These are phyloP conservation scores for Eristalinus aeneus DNA, from an alignment of 2,888 invertebrate species.

Conservation along the genomic window DNA sequence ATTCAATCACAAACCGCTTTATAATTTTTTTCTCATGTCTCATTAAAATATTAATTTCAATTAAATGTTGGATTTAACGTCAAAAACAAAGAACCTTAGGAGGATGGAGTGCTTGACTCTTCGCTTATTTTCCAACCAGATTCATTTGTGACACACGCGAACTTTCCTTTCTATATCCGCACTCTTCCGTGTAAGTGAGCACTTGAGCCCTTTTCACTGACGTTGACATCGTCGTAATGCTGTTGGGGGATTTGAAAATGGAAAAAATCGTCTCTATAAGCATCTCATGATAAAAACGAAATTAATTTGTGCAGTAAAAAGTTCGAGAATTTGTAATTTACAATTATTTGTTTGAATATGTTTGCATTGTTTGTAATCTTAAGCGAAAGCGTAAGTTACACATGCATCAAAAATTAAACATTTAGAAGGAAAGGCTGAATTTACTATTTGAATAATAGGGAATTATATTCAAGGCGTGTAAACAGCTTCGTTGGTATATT, in stretches of 20 bases:
- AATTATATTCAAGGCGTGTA: too few species aligned
- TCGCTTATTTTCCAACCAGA: not conserved
- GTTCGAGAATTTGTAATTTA: not conserved
- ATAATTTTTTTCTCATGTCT: not conserved
- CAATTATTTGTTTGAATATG: too few species aligned
- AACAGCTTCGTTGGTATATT: too few species aligned
- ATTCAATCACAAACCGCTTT: not conserved
- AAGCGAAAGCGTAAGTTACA: too few species aligned
- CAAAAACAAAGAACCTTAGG: not conserved
- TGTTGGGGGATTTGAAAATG: not conserved
- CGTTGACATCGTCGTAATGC: not conserved
- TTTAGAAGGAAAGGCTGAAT: too few species aligned
- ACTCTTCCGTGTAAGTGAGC: slow-evolving; percentile 34
- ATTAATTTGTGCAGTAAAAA: not conserved
- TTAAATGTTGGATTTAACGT: not conserved
- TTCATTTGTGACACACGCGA: slow-evolving; percentile 2
- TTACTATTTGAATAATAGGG: too few species aligned
- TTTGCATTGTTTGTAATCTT: too few species aligned
- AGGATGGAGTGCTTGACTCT: slow-evolving; percentile 13
- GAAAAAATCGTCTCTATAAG: not conserved
- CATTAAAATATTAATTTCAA: not conserved
- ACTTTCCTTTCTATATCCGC: slow-evolving; percentile 13
- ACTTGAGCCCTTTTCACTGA: slow-evolving; percentile 15
- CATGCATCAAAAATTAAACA: too few species aligned
- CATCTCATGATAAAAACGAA: not conserved